Base-by-base conservation (phyloP, 2,888 invertebrate genomes). In the Drosophila bunnanda region DNA sequence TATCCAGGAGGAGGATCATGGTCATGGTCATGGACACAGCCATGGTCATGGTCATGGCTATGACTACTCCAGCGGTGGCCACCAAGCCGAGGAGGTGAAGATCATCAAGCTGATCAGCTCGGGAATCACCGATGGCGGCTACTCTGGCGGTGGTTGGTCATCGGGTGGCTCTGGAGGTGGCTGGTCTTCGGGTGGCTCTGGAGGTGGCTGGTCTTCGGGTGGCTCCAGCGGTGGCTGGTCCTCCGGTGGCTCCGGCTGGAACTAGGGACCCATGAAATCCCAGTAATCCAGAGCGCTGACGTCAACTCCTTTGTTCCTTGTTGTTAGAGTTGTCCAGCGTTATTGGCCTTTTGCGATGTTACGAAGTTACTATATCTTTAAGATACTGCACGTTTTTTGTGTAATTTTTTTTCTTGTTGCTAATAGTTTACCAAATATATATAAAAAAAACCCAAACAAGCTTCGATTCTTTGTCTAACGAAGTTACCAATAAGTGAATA, bases 341-440 rank as follows among this genome's bases (percentile, higher is more conserved):
- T 74, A 75, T 82, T 77, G 77, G 82, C 76, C 82, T 75, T 79
- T 85, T 75, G 32, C 75, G 82, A 82, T 76, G 79, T 69, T 80
- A 82, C 77, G 79, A 75, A 67, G 73, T 66, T 65, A 77, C 60
- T 62, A 34, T 34, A 52, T 34, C 2, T 69, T 57, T 76, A 77
- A 73, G 73, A 22, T 62, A 13, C 50, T 34, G 60, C 64, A 65
- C 64, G 60, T 50, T 34, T 65, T 65, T 50, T 52, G 64, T 65
- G 64, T 60, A 43, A 53, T n/a, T 17, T 76, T 74, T 62, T 69
- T 66, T 46, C 13, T 12, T 69, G 46, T 72, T 77, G 55, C 46
- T 41, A 54, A 69, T 79, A 77, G 77, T 72, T 75, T 69, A 74
- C 48, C 56, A 79, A 81, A 68, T 62, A 57, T 61, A 66, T 46